A percentile compares a stretch with the other conserved stretches of the same genome.
Conservation (phyloP, 2,888 invertebrate species). For the Gymnoscelis rufifasciata region DNA sequence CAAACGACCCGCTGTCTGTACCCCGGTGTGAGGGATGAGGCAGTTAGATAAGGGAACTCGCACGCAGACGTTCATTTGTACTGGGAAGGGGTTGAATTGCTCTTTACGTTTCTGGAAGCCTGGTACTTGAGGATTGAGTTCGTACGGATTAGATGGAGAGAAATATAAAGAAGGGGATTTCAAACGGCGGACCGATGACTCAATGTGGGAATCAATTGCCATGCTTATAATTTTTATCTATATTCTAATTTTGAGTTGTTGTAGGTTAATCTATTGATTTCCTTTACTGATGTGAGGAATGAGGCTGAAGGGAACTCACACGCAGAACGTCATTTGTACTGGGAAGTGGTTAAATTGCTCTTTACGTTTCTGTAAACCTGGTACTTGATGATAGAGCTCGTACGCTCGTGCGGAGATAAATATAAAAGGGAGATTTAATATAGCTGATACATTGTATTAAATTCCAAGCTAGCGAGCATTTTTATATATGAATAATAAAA, state of each 20-base stretch:
- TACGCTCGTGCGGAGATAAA: no score
- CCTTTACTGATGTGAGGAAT: constrained; percentile 59
- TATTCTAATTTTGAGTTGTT: no score
- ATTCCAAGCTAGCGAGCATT: no score
- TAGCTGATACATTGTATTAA: no score
- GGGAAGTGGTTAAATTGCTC: constrained; percentile 28
- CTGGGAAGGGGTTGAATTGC: constrained; percentile 28
- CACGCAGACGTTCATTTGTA: constrained; percentile 23
- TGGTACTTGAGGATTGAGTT: constrained; percentile 12
- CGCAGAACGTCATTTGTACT: constrained; percentile 22
- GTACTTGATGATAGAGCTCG: constrained; percentile 8
- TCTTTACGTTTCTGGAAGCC: constrained; percentile 17
- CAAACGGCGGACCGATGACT: neutral
- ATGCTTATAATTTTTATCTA: no score
- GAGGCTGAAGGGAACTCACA: constrained; percentile 49
- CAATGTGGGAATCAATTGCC: no score
- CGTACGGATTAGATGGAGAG: neutral
- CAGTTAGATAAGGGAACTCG: constrained; percentile 55
- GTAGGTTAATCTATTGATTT: no score
- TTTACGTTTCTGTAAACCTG: constrained; percentile 18
- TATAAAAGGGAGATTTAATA: neutral
- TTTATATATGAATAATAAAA: no score
- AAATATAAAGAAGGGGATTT: no score
- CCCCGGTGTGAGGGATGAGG: constrained; percentile 54
- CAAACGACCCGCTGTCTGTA: constrained; percentile 20